Evolutionary conservation across 2,888 invertebrate species (phyloP), one percentile per base, ranked within the genome.

Genomic region (Mantis religiosa): DNA sequence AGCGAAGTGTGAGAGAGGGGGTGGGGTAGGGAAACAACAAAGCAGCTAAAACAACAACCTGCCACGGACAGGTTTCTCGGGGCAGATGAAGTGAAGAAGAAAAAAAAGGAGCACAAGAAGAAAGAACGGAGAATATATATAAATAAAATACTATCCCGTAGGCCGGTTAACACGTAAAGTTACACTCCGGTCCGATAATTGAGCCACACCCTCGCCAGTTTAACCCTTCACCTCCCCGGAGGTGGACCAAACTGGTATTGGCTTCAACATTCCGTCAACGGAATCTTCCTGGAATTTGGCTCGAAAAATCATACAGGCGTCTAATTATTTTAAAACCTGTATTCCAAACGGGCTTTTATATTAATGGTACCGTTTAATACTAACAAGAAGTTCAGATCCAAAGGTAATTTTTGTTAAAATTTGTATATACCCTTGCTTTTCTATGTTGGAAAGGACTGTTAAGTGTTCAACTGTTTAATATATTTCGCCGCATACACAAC

Each of bases 201-300:
- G 89, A 71, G 86, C 89, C 90, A 87, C 90, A 88, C 90, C 90
- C 89, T 89, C 88, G 87, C 88, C 90, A 89, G 90, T 88, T 90
- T 90, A 90, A 90, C 90, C 90, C 85, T 85, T 90, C 88, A 90
- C 89, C 89, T 83, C 84, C 81, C 28, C 28, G 27, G 30, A 71
- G 54, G 15, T 71, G 20, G 54, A 71, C 54, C 54, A 71, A 20
- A 15, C 54, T 71, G 20, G 25, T 71, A 71, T 20, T 71, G 20
- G 25, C 54, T 71, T 71, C 20, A 71, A 71, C 54, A 71, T 71
- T 25, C 54, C 25, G 54, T 15, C 54, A 71, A 71, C 54, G 20
- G 54, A 71, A 71, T 20, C 54, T 14, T 54, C 20, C 20, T 54
- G 54, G 3, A 54, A 20, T 14, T 54, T 54, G 54, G 3, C 15